phyloP scores from a whole-genome alignment of 2,113 vertebrate species.

The Passer domesticus region DNA sequence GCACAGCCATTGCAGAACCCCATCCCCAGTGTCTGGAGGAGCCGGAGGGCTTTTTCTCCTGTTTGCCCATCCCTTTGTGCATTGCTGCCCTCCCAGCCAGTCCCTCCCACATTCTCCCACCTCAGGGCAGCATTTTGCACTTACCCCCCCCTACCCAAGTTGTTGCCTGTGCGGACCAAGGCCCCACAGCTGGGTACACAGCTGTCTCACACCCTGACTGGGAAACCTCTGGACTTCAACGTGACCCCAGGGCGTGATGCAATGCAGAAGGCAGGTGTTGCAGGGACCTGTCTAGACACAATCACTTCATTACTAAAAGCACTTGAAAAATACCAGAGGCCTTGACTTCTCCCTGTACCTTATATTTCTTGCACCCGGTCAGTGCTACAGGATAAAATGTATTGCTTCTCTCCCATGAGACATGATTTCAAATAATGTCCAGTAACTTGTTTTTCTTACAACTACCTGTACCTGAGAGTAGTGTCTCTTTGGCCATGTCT shows the following conservation, averaged over 20 bases:
- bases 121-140: not conserved
- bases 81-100: not conserved
- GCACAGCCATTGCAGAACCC: not conserved
- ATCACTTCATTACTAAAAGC: not conserved
- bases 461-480: not conserved
- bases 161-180: not conserved
- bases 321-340: not conserved
- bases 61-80: accelerated
- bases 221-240: not conserved
- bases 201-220: not conserved
- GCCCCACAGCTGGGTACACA: too few species aligned
- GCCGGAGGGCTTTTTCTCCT: not conserved
- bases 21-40: not conserved
- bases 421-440: not conserved
- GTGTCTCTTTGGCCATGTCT: not conserved
- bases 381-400: not conserved
- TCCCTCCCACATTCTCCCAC: too few species aligned
- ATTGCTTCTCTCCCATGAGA: not conserved
- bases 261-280: not conserved
- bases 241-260: accelerated
- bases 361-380: not conserved
- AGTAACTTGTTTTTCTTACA: not conserved
- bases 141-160: accelerated
- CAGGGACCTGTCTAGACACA: not conserved
- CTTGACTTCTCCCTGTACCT: not conserved